Conservation (phyloP, 2,113 vertebrate species). For the Kryptolebias marmoratus region DNA sequence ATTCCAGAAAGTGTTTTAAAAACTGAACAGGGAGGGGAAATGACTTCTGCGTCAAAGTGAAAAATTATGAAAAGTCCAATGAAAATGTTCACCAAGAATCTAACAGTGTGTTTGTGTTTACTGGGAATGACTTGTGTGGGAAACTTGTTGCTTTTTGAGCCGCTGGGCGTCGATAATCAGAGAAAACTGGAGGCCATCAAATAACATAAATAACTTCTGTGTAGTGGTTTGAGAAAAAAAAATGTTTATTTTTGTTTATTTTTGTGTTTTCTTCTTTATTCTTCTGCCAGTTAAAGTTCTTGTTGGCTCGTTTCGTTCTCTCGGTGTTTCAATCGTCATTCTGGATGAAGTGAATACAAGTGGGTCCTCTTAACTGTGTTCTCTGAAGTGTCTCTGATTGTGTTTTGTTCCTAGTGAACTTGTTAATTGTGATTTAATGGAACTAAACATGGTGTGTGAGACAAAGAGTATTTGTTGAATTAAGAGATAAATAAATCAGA, state of each 20-base stretch:
- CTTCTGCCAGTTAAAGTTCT: slow-evolving; percentile 54
- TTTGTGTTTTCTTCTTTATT: slow-evolving; percentile 35
- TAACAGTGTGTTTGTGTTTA: slow-evolving; percentile 65
- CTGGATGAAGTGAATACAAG: slow-evolving; percentile 74
- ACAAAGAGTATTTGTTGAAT: slow-evolving; percentile 73
- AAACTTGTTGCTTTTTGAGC: slow-evolving; percentile 59
- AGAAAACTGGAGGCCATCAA: slow-evolving; percentile 51
- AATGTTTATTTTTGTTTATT: slow-evolving; percentile 14
- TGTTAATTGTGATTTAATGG: slow-evolving; percentile 75
- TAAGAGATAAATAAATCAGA: slow-evolving; percentile 77
- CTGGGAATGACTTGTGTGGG: slow-evolving; percentile 64
- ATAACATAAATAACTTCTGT: slow-evolving; percentile 58
- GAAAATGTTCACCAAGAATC: slow-evolving; percentile 35
- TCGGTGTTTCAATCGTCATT: slow-evolving; percentile 74
- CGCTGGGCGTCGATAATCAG: slow-evolving; percentile 57
- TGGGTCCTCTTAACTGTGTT: slow-evolving; percentile 69
- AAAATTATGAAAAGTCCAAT: slow-evolving; percentile 17
- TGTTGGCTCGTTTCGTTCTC: slow-evolving; percentile 58
- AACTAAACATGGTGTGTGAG: slow-evolving; percentile 77
- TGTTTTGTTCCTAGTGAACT: slow-evolving; percentile 71
- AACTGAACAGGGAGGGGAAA: slow-evolving; percentile 36
- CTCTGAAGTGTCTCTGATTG: slow-evolving; percentile 60
- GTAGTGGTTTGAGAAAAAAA: slow-evolving; percentile 53
- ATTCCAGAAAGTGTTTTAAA: slow-evolving; percentile 53
- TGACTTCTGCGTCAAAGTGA: slow-evolving; percentile 37